Base-by-base conservation (phyloP, 2,888 invertebrate species). In the Lottia gigantea region DNA sequence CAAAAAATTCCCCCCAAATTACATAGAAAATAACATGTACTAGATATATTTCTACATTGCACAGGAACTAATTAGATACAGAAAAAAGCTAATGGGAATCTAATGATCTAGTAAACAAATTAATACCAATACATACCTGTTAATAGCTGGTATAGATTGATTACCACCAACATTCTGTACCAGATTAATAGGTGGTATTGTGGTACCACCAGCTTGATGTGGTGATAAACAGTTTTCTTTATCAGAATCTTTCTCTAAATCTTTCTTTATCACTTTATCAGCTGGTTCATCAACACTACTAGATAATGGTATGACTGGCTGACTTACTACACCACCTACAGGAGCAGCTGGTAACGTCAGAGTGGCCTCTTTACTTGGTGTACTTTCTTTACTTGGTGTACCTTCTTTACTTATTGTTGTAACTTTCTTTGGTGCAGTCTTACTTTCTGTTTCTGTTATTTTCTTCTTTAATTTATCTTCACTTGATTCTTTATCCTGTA, bases 391-490 rank as follows among this genome's bases (percentile, higher is more conserved):
- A 40, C 40, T 40, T 6, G 11, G 2, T 8, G 40, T 40, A 40
- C 40, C 40, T 40, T 40, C 40, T 40, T 40, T 40, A 40, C 8
- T 40, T 40, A 40, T 19, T 55, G 55, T 19, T 2, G 19, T 19
- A 15, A 55, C 55, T 55, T 55, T 55, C 23, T 23, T 55, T 12
- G 55, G 23, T 23, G 55, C 11, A n/a, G 19, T 55, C 55, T 55
- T 55, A 23, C 74, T 77, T 11, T 76, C 74, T 40, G 66, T 64
- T 68, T 76, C 78, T n/a, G 74, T 65, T 14, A 68, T 47, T 62
- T 75, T 77, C 68, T 76, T 74, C 61, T 74, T 73, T 26, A 46
- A 47, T 46, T 67, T 73, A 31, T 75, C 74, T 14, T 75, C 71
- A 26, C 61, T 68, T 62, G 65, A 70, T 47, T 72, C 71, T 61